A percentile compares a stretch with the other conserved stretches of the same genome.
Conservation (phyloP, 2,113 vertebrate genomes). For the Epinephelus moara region DNA sequence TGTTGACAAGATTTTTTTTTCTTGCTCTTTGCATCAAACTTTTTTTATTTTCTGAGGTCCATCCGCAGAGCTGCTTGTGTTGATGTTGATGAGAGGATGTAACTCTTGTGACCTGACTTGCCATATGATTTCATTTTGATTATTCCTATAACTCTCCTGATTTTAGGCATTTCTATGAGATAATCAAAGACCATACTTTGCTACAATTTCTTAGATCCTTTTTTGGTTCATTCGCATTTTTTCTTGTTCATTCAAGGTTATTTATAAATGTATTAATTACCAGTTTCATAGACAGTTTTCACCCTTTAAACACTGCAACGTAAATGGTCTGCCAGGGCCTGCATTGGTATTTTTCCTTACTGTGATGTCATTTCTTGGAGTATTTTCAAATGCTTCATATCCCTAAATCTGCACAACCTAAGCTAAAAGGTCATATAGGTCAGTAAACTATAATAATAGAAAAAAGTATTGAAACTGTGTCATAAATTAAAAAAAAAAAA, state of each 20-base stretch:
- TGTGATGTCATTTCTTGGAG: no score
- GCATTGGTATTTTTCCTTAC: no score
- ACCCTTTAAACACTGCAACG: no score
- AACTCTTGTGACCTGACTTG: not conserved
- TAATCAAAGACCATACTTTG: not conserved
- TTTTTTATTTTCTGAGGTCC: conserved; percentile 6
- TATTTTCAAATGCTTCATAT: no score
- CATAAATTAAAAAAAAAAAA: no score
- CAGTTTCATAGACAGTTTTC: not conserved
- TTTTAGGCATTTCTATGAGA: not conserved
- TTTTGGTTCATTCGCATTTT: not conserved
- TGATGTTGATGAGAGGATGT: not conserved
- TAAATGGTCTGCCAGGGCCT: no score
- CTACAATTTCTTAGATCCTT: no score
- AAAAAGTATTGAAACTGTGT: no score
- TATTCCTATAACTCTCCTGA: not conserved
- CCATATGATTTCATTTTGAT: not conserved
- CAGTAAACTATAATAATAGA: no score
- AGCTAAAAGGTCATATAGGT: no score
- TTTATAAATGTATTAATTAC: not conserved
- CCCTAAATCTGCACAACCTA: no score
- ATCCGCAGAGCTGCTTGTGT: no score
- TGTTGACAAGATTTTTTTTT: conserved; percentile 8
- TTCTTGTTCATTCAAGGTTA: not conserved
- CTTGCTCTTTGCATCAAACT: conserved; percentile 31